A percentile compares a stretch with the other conserved stretches of the same genome.
phyloP scores from a whole-genome alignment of 2,888 invertebrate genomes.

The Archips crataeganus region DNA sequence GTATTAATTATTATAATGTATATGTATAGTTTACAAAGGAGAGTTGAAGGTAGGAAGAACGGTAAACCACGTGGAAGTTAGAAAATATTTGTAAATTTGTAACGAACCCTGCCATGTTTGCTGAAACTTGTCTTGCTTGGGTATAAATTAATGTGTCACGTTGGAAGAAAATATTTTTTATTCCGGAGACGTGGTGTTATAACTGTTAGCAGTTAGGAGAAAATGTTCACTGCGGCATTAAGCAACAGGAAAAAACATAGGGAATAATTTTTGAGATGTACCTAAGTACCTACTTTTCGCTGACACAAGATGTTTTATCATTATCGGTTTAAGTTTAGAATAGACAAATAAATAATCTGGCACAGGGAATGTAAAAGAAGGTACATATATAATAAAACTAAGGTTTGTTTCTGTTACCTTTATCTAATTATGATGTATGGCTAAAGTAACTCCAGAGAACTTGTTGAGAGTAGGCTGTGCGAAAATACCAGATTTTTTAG shows the following conservation, averaged over 20 bases:
- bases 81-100: slow-evolving; percentile 7
- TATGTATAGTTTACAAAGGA: not conserved
- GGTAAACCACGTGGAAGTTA: slow-evolving; percentile 6
- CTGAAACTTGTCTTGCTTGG: not conserved
- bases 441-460: not conserved
- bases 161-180: not conserved
- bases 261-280: not conserved
- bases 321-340: not conserved
- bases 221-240: not conserved
- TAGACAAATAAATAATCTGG: not conserved
- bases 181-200: not conserved
- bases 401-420: too few species aligned
- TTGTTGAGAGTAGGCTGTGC: too few species aligned
- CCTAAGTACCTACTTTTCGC: too few species aligned
- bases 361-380: too few species aligned
- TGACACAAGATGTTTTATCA: not conserved
- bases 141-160: slow-evolving; percentile 11
- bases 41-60: not conserved
- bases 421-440: not conserved
- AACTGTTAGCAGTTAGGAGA: not conserved
- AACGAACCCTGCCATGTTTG: not conserved
- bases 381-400: not conserved
- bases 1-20: not conserved
- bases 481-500: too few species aligned
- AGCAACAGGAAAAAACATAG: not conserved